A percentile compares a stretch with the other conserved stretches of the same genome.
These are phyloP conservation scores for Formicarius rufipectus DNA, from an alignment of 2,113 vertebrate species.

Conservation along the genomic window DNA sequence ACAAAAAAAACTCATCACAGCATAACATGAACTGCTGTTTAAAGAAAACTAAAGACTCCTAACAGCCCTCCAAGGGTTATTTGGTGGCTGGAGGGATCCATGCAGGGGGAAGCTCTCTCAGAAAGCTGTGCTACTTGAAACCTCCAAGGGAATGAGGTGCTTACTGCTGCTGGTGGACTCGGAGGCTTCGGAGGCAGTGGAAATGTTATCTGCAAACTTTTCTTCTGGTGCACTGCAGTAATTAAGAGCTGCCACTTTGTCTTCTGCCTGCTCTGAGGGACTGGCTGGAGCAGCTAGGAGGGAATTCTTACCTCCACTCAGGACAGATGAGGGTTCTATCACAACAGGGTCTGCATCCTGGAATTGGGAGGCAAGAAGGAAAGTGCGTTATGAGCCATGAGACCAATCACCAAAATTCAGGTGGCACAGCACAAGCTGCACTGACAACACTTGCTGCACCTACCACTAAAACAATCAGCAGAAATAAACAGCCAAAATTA, in stretches of 20 bases:
- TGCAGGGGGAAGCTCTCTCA: constrained; percentile 18
- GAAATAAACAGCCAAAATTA: not conserved
- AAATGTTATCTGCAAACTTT: constrained; percentile 89
- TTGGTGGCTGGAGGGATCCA: not conserved
- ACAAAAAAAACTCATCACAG: not conserved
- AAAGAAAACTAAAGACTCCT: not conserved
- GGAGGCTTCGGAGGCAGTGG: constrained; percentile 91
- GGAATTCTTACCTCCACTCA: constrained; percentile 80
- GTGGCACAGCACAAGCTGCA: not conserved
- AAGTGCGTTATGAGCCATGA: not conserved
- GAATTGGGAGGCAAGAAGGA: not conserved
- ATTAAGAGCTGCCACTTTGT: constrained; percentile 75
- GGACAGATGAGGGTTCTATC: constrained; percentile 88
- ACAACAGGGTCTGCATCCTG: constrained; percentile 91
- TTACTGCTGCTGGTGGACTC: constrained; percentile 85
- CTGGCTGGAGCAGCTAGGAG: constrained; percentile 66
- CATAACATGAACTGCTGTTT: not conserved
- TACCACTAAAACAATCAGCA: not conserved
- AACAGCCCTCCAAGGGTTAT: not conserved
- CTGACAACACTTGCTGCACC: not conserved
- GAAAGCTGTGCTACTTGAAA: constrained; percentile 35
- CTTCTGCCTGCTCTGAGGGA: constrained; percentile 76
- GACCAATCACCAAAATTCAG: not conserved
- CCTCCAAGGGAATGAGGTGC: constrained; percentile 65
- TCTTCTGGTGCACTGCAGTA: constrained; percentile 84